phyloP scores from a whole-genome alignment of 2,113 vertebrate genomes.

The Anoura caudifer region DNA sequence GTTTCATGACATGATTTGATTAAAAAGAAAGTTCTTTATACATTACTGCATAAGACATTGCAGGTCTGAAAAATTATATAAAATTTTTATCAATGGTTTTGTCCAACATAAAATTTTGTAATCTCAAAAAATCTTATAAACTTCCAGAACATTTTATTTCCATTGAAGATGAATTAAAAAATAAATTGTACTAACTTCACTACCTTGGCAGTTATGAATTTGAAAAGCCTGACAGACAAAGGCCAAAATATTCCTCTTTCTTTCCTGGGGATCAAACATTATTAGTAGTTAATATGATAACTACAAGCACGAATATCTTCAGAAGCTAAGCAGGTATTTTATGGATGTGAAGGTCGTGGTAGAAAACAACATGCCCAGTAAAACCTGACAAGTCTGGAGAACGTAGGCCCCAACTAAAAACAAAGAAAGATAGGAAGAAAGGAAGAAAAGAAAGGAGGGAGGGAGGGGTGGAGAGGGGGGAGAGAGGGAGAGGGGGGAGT shows the following conservation, averaged over 20 bases:
- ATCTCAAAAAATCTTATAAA: not conserved
- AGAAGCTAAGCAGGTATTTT: not conserved
- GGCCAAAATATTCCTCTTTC: not conserved
- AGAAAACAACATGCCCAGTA: not conserved
- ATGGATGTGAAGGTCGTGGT: not conserved
- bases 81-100: not conserved
- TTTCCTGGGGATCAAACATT: not conserved
- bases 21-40: not conserved
- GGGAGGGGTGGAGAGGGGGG: too few species aligned
- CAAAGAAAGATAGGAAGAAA: not conserved
- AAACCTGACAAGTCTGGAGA: not conserved
- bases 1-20: not conserved
- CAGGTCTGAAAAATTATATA: not conserved
- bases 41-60: not conserved
- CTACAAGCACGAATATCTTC: not conserved
- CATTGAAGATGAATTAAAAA: not conserved
- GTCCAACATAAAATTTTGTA: not conserved
- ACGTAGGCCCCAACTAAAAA: not conserved
- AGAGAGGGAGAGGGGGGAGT: too few species aligned
- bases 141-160: not conserved
- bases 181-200: not conserved
- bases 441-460: too few species aligned
- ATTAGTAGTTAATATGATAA: not conserved
- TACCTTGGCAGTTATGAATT: not conserved
- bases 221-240: not conserved